These are phyloP conservation scores for Liopterus haemorrhoidalis DNA, from an alignment of 2,888 invertebrate species.

Conservation along the genomic window DNA sequence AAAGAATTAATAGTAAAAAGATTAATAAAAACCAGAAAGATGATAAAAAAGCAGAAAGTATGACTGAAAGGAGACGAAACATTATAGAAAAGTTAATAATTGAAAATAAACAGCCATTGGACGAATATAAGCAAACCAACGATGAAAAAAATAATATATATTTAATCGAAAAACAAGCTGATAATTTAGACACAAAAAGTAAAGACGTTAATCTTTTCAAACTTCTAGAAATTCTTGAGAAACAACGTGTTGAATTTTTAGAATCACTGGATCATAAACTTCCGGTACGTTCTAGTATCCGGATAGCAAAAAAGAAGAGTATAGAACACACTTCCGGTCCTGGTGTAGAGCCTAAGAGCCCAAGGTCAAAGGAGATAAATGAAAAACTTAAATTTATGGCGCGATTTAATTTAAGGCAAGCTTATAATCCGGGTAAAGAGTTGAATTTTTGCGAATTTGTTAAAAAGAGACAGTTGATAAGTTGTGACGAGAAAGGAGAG, in stretches of 20 bases:
- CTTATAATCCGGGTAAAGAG: background rate
- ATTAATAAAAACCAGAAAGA: too few relatives aligned
- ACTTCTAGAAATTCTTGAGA: background rate
- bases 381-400: constrained; percentile 41
- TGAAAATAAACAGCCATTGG: background rate
- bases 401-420: constrained; percentile 35
- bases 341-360: constrained; percentile 26
- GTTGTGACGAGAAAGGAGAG: too few relatives aligned
- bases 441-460: background rate
- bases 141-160: background rate
- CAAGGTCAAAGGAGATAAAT: constrained; percentile 24
- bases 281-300: constrained; percentile 39
- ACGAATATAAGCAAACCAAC: background rate
- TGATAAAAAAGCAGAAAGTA: too few relatives aligned
- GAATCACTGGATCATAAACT: constrained; percentile 22
- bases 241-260: too few relatives aligned
- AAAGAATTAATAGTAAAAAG: too few relatives aligned
- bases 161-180: constrained; percentile 2
- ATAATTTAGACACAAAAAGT: background rate
- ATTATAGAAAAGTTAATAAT: too few relatives aligned
- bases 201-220: constrained; percentile 2
- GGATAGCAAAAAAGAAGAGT: constrained; percentile 40
- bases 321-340: constrained; percentile 35
- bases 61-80: too few relatives aligned
- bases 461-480: constrained; percentile 1